Percentiles rank a stretch among this genome's conserved stretches.
Evolutionary conservation across 1,140 invertebrate species (phyloP).

Genomic region (Arctopsyche grandis): DNA sequence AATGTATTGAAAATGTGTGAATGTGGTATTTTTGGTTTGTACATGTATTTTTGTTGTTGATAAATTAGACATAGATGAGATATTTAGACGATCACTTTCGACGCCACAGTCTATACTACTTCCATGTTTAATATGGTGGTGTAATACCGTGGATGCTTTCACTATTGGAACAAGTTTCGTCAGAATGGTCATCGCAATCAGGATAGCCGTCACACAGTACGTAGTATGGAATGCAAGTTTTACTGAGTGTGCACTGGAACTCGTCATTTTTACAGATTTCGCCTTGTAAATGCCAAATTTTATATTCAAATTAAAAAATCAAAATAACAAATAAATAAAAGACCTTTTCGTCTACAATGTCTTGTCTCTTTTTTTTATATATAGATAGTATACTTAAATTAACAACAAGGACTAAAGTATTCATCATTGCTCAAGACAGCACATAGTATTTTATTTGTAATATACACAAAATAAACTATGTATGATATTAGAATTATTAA

Average conservation of each 20-base stretch:
- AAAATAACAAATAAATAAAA: too few species aligned
- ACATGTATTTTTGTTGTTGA: too few species aligned
- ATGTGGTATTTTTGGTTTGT: too few species aligned
- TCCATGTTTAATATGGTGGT: constrained; percentile 21
- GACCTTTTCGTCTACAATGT: too few species aligned
- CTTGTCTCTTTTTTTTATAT: background rate
- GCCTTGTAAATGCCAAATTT: constrained; percentile 57
- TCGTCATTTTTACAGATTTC: constrained; percentile 61
- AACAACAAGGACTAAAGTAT: background rate
- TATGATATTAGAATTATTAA: background rate
- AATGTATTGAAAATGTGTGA: too few species aligned
- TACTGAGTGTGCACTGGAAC: constrained; percentile 73
- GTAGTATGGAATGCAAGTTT: constrained; percentile 64
- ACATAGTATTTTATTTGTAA: background rate
- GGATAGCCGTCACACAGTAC: constrained; percentile 64
- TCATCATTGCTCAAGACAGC: background rate
- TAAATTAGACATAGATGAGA: too few species aligned
- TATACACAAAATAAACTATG: background rate
- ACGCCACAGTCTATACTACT: background rate
- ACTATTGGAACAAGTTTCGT: constrained; percentile 65
- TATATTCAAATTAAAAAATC: background rate
- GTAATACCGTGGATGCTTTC: constrained; percentile 68
- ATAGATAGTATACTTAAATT: background rate
- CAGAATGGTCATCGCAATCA: constrained; percentile 66
- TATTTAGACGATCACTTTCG: too few species aligned